These are phyloP conservation scores for Acronicta psi DNA, from an alignment of 2,888 invertebrate genomes.

Conservation along the genomic window DNA sequence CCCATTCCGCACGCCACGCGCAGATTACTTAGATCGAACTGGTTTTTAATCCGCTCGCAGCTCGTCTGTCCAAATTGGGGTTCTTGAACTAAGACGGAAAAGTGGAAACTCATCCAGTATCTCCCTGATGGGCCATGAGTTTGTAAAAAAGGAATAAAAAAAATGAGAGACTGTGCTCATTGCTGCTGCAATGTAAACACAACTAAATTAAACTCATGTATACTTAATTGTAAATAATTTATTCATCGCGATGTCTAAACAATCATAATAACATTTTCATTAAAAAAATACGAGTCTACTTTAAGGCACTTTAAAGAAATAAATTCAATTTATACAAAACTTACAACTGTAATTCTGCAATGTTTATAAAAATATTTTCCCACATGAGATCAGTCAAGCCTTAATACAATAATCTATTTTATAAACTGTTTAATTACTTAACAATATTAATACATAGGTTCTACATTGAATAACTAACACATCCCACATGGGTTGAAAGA, in stretches of 20 bases:
- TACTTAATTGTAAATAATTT: constrained; percentile 51
- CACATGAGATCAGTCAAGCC: constrained; percentile 62
- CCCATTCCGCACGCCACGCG: no score
- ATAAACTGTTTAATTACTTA: constrained; percentile 48
- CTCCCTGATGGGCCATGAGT: no score
- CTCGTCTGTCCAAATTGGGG: no score
- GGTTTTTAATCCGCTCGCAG: no score
- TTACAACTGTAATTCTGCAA: constrained; percentile 53
- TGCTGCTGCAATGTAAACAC: no score
- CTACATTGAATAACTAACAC: constrained; percentile 48
- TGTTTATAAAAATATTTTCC: constrained; percentile 57
- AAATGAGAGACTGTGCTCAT: no score
- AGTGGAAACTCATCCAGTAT: no score
- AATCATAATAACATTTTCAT: constrained; percentile 30
- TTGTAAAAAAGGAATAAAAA: no score
- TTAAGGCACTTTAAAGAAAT: constrained; percentile 58
- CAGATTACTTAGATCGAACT: no score
- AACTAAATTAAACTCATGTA: constrained; percentile 26
- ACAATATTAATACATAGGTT: constrained; percentile 54
- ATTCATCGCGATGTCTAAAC: constrained; percentile 44
- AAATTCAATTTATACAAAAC: constrained; percentile 52
- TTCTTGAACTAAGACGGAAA: no score
- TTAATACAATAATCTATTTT: constrained; percentile 52
- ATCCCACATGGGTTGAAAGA: constrained; percentile 42
- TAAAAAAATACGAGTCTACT: constrained; percentile 42